Evolutionary conservation across 2,888 invertebrate species (phyloP), one percentile per base, ranked within the genome.

Genomic region (Ceratothoa steindachneri): DNA sequence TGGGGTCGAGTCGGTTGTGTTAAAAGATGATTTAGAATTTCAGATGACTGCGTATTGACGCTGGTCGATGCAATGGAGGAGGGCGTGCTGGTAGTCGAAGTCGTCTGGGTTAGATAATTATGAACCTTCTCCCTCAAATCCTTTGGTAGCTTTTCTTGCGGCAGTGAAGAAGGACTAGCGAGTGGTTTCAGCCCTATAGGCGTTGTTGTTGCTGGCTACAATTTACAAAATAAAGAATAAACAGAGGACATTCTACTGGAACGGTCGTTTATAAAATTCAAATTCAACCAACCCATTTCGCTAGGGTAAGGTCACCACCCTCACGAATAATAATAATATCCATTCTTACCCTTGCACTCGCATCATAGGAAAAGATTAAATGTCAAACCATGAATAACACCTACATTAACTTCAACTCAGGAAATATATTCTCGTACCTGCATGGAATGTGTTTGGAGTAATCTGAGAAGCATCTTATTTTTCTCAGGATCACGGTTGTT

Each of bases 141-240:
- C 73, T 77, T 77, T 30, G 77, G 77, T 52, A 77, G 71, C 69
- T 77, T 77, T 27, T 73, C 77, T 60, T 73, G 73, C 3, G 77
- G 77, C 31, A 77, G 65, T 15, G 73, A 60, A 24, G 12, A 60
- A 12, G 60, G 60, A 60, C 60, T 60, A 60, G 60, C 24, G 24
- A 60, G n/a, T 2, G 60, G 60, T 24, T 60, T 60, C 19, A 60
- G 60, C 24, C 60, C 60, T n/a, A 19, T 51, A 60, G 60, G 24
- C 24, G 60, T 22, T n/a, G 60, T 24, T 15, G 60, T 15, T 60
- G 60, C 24, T 60, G n/a, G 27, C 19, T 2, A 4, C 2, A 2
- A 51, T 51, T n/a, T 51, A 51, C 19, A 51, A n/a, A n/a, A n/a
- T n/a, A n/a, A n/a, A n/a, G n/a, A n/a, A n/a, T n/a, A n/a, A n/a